Base-by-base conservation (phyloP, 2,888 invertebrate species). In the Drosophila neonasuta region DNA sequence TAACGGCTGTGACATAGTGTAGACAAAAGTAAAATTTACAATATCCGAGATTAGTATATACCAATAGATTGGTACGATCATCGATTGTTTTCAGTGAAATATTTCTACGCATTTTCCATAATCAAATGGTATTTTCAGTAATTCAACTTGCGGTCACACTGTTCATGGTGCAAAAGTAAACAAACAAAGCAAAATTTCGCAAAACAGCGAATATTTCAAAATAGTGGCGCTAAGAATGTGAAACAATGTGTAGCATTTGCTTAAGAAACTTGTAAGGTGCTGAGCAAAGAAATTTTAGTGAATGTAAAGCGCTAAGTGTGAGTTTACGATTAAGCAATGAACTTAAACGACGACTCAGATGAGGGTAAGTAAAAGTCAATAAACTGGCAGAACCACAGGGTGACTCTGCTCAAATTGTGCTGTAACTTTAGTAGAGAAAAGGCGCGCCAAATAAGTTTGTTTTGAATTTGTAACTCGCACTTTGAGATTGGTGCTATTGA, bases 341-440 rank as follows among this genome's bases (percentile, higher is more conserved):
- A 64, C 34, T 17, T 42, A 32, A 59, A 45, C 46, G 77, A 74
- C 24, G 74, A 74, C 56, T 74, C 74, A 11, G 74, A 74, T 46
- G 74, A 74, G 44, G 74, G 74, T 77, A 61, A 60, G 77, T 58
- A 70, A 71, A 68, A 74, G 72, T 72, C 73, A 77, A 76, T 74
- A 74, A 59, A 59, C 11, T 44, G 36, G 34, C 7, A 15, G 30
- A 1, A 9, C 7, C 24, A 76, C 77, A 74, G 77, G 72, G 74
- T 74, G 77, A 3, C 17, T 41, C 13, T 4, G 1, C 34, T n/a
- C 2, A n/a, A 8, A 60, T 2, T 1, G 7, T 41, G 7, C n/a
- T 29, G 6, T 15, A 46, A 56, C 24, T 11, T 7, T 46, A 3
- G 10, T 30, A 46, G 8, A 29, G 34, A 48, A 34, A 29, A 17